Base-by-base conservation (phyloP, 2,113 vertebrate genomes). In the Salvator merianae region DNA sequence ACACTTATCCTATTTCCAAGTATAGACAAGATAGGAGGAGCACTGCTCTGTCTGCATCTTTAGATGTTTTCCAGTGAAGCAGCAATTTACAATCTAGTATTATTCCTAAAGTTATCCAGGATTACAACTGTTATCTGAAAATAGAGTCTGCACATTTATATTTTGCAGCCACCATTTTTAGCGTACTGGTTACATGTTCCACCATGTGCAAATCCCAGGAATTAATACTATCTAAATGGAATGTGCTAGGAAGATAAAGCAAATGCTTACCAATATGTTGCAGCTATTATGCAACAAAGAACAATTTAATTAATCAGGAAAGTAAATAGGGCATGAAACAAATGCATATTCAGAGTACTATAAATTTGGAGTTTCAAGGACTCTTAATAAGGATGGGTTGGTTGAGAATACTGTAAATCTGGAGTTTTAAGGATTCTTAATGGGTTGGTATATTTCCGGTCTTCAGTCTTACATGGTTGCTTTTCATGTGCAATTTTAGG, bases 141-240 rank as follows among this genome's bases (percentile, higher is more conserved):
- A 43, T 43, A n/a, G 28, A 18, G 16, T 63, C 5, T 50, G 53
- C 12, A 47, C 26, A 59, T 10, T 74, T 75, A 76, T 0, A 6
- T 59, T 71, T 79, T 72, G 87, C 79, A 91, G 74, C 77, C 85
- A 88, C 55, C 3, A 0, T 47, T 32, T 82, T 80, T 20, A 0
- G 0, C 0, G 71, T 88, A 65, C 77, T 88, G 59, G 10, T 91
- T 75, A 22, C 78, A 82, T 82, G 53, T 0, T 38, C 38, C 32
- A 34, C 0, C 77, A 62, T 83, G 83, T 47, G 38, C 79, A 0
- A 0, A 62, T 71, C 89, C 82, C 82, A 83, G 59, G 30, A 38
- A 26, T 80, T 89, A 91, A 85, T 74, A 84, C 72, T 83, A 92
- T 88, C 43, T 59, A 59, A 59, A 59, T 59, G 55, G 55, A 59